A percentile compares a stretch with the other conserved stretches of the same genome.
Evolutionary conservation across 2,113 vertebrate species (phyloP).

Genomic region (Gymnarchus niloticus): DNA sequence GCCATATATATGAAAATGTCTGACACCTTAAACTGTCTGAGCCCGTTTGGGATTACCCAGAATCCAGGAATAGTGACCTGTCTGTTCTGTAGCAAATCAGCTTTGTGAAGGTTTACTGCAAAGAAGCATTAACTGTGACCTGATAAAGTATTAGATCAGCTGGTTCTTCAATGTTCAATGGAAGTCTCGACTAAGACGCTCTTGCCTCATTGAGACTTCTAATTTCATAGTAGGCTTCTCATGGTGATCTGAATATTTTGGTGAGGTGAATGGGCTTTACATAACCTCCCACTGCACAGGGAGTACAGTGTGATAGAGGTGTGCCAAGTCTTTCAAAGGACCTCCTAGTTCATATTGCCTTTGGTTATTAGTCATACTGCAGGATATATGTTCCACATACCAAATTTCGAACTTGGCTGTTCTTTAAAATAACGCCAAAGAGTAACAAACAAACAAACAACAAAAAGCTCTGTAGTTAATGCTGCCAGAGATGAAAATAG

Average conservation of each 20-base stretch:
- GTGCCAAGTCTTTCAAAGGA: background rate
- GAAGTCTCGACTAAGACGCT: background rate
- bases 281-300: background rate
- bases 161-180: background rate
- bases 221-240: background rate
- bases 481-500: background rate
- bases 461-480: background rate
- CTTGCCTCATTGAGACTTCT: background rate
- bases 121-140: background rate
- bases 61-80: background rate
- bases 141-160: background rate
- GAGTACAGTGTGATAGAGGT: background rate
- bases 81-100: background rate
- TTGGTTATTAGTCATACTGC: background rate
- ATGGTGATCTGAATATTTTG: background rate
- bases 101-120: background rate
- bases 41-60: background rate
- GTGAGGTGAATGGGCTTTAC: background rate
- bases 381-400: background rate
- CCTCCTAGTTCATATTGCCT: background rate
- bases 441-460: background rate
- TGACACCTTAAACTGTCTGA: background rate
- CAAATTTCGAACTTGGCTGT: background rate
- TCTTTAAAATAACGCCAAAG: background rate
- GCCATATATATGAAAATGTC: background rate